Conservation (phyloP, 2,797 vertebrate genomes). For the Tinamus major region DNA sequence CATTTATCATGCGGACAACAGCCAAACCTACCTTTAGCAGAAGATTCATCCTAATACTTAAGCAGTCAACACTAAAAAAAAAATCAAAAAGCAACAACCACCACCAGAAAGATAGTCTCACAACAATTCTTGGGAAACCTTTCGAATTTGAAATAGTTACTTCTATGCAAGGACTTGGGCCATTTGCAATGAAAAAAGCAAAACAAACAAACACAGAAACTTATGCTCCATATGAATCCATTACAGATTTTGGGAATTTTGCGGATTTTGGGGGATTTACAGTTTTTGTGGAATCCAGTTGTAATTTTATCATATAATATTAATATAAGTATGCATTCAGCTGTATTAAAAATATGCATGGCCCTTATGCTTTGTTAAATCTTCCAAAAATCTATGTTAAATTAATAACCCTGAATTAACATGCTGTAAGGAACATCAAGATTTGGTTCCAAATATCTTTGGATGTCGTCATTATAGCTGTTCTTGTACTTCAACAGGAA, state of each 20-base stretch:
- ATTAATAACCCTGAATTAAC: slow-evolving; percentile 23
- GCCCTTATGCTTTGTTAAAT: background rate
- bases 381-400: slow-evolving; percentile 1
- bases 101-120: background rate
- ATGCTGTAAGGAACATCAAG: background rate
- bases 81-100: background rate
- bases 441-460: background rate
- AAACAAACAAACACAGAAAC: background rate
- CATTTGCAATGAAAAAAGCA: background rate
- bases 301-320: too few species aligned
- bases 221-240: background rate
- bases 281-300: too few species aligned
- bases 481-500: slow-evolving; percentile 37
- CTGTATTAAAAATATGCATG: slow-evolving; percentile 28
- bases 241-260: background rate
- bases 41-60: background rate
- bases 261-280: too few species aligned
- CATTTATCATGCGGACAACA: background rate
- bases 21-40: background rate
- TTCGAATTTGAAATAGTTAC: background rate
- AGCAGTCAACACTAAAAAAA: background rate
- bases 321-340: slow-evolving; percentile 18
- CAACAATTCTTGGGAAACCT: background rate
- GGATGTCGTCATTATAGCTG: background rate
- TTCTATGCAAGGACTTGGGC: background rate